Base-by-base conservation (phyloP, 2,888 invertebrate genomes). In the Lepetodrilus schrolli region DNA sequence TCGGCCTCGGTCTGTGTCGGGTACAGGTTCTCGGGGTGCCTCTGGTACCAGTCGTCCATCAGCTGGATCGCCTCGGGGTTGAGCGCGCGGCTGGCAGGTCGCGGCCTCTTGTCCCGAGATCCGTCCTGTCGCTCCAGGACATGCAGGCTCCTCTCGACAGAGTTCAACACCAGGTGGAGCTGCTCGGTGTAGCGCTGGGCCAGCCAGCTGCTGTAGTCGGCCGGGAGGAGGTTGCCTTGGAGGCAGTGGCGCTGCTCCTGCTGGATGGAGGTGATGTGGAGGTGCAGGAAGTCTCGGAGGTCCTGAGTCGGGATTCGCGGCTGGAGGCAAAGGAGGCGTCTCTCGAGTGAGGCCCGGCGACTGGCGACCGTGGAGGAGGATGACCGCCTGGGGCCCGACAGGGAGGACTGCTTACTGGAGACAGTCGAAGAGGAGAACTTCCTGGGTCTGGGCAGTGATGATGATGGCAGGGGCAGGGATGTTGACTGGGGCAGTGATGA, bases 21-120 rank as follows among this genome's bases (percentile, higher is more conserved):
- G 72, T 88, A 89, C 10, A 88, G 88, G 74, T 86, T 86, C 36
- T 82, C 79, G 30, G 71, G 50, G 70, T 89, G 78, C n/a, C 72
- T 30, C n/a, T 84, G 78, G 65, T 86, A 89, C 89, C 89, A 89
- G n/a, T 79, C 75, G 37, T 76, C 77, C 87, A 89, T 86, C 58
- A 58, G 30, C 30, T 10, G 13, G 58, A 58, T 21, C 2, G 58
- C 23, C n/a, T 58, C 58, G 10, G 30, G 58, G 30, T 26, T 58
- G 58, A 58, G 58, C 30, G 17, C 17, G 26, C 58, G 10, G 13
- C 58, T 30, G 26, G 26, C 26, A 13, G 26, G 58, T n/a, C 58
- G 30, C 13, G 26, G 13, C 34, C 1, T 58, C 58, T 58, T 58
- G 43, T 8, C 2, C n/a, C n/a, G n/a, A n/a, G n/a, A n/a, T n/a